phyloP scores from a whole-genome alignment of 2,797 vertebrate genomes.

The Acrossocheilus fasciatus region DNA sequence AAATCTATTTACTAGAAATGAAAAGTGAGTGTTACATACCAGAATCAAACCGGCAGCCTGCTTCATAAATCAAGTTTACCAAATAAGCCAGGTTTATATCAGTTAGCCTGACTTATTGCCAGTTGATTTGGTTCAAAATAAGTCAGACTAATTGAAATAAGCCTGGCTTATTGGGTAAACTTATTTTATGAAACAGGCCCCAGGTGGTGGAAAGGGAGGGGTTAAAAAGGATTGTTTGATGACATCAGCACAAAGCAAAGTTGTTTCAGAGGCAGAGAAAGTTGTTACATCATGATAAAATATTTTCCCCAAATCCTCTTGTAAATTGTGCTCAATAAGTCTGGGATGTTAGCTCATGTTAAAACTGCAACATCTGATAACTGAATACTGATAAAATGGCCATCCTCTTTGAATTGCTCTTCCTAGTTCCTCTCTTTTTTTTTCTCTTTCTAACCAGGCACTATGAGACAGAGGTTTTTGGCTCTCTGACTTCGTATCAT shows the following conservation, averaged over 20 bases:
- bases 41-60: background rate
- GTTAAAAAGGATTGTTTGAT: background rate
- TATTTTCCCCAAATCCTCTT: background rate
- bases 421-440: slow-evolving; percentile 7
- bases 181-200: too few species aligned
- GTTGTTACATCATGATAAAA: background rate
- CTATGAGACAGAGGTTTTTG: slow-evolving; percentile 52
- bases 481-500: slow-evolving; percentile 59
- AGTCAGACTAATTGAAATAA: too few species aligned
- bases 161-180: too few species aligned
- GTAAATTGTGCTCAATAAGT: background rate
- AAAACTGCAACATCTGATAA: background rate
- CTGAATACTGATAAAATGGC: background rate
- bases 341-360: background rate
- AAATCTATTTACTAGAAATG: background rate
- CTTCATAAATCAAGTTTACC: too few species aligned
- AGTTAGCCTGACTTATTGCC: too few species aligned
- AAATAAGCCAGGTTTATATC: too few species aligned
- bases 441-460: slow-evolving; percentile 44
- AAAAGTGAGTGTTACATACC: background rate
- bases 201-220: background rate
- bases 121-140: too few species aligned
- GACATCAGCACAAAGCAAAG: background rate
- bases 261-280: background rate
- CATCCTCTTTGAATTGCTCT: slow-evolving; percentile 1